Evolutionary conservation across 2,113 vertebrate genomes (phyloP), one percentile per base, ranked within the genome.

Genomic region (Haplochromis burtoni): DNA sequence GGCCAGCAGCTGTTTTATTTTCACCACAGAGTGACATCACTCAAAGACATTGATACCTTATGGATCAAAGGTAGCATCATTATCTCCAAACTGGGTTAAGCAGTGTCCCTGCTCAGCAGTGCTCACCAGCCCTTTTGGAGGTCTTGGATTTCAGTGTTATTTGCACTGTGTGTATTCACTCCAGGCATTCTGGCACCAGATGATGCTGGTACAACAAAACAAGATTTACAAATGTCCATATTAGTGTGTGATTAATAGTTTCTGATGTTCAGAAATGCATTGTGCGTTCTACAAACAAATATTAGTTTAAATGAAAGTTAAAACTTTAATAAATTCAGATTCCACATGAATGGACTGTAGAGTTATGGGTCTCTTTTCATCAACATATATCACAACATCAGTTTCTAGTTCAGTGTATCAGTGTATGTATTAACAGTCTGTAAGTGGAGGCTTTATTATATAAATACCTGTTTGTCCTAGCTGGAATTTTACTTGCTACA

Each of bases 1-100:
- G 98, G 98, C 89, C 97, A 99, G 91, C 97, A 98, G 93, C 97
- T 99, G 76, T 99, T 98, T 94, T 97, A 98, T 96, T 99, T 99
- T 94, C 96, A 97, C 84, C 99, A 99, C 90, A 97, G 97, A 83
- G 92, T 99, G 84, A 95, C 95, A 90, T 95, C 96, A 0, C 96
- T 99, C 63, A 92, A 94, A 31, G 93, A 96, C 29, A 96, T 99
- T 55, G 97, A 99, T 93, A 98, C 98, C 5, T 95, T 99, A 92
- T 98, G 98, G 97, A 98, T 99, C 92, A 98, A 96, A 1, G 98
- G 98, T 47, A 97, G 97, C 89, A 85, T 99, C 81, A 95, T 96
- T 90, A 95, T 99, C 95, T 99, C 98, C 5, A 99, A 99, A 93
- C 97, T 99, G 73, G 97, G 97, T 87, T 99, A 95, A 21, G 68